These are phyloP conservation scores for Notolepis coatsorum DNA, from an alignment of 2,797 vertebrate species.

Conservation along the genomic window DNA sequence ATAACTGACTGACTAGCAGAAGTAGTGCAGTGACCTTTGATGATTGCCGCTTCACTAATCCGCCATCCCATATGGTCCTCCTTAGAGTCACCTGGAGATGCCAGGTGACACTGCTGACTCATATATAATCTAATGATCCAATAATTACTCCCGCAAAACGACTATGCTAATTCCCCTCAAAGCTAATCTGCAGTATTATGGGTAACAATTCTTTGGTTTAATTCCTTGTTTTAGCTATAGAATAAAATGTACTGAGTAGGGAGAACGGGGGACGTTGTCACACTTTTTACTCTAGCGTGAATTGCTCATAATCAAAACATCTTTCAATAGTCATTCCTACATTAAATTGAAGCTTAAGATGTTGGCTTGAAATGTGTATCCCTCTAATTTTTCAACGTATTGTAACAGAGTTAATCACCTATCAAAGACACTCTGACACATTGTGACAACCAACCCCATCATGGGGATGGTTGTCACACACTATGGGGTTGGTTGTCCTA, in stretches of 20 bases:
- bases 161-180: conserved; percentile 6
- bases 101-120: conserved; percentile 31
- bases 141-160: neutral
- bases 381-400: no score
- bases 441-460: no score
- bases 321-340: neutral
- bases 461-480: no score
- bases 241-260: neutral
- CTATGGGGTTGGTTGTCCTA: no score
- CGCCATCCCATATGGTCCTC: conserved; percentile 51
- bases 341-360: neutral
- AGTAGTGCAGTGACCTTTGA: conserved; percentile 63
- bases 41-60: conserved; percentile 47
- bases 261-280: no score
- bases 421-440: no score
- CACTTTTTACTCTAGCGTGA: no score
- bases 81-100: conserved; percentile 22
- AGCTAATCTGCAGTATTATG: neutral
- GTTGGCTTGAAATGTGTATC: no score
- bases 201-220: neutral
- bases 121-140: conserved; percentile 10
- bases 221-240: neutral
- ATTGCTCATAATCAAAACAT: no score
- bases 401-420: no score
- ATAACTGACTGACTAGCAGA: conserved; percentile 49